Conservation (phyloP, 2,113 vertebrate genomes). For the Thunnus maccoyii region DNA sequence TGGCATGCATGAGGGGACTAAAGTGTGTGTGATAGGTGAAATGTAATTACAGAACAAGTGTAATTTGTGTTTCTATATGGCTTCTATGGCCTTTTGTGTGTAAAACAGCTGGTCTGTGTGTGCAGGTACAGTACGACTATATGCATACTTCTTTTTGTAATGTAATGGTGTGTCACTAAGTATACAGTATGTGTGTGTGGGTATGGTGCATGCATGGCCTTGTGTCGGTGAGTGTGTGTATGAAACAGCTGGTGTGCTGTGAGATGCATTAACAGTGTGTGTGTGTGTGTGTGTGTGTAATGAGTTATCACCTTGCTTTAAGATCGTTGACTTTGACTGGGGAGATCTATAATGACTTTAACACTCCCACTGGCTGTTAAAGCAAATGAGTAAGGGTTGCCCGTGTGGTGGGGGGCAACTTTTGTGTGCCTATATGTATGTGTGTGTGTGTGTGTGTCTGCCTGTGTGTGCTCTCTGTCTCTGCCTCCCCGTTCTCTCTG, state of each 20-base stretch:
- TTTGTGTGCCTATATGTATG: conserved; percentile 25
- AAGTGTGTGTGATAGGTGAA: conserved; percentile 5
- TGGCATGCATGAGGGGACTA: not conserved
- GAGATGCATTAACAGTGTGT: conserved; percentile 59
- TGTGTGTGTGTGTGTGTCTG: conserved; percentile 27
- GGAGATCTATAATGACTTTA: conserved; percentile 70
- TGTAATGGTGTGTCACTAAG: conserved; percentile 15
- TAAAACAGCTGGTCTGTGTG: conserved; percentile 10
- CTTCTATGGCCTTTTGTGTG: not conserved
- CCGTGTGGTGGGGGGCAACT: conserved; percentile 34
- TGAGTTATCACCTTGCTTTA: conserved; percentile 75
- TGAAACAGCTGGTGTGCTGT: conserved; percentile 62
- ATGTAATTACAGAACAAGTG: conserved; percentile 30
- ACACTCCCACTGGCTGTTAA: conserved; percentile 72
- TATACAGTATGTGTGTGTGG: not conserved
- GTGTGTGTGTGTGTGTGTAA: conserved; percentile 54
- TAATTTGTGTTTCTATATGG: conserved; percentile 9
- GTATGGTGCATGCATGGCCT: not conserved
- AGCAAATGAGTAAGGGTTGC: conserved; percentile 71
- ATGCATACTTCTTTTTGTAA: not conserved
- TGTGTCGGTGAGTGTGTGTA: conserved; percentile 1
- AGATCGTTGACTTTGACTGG: conserved; percentile 69
- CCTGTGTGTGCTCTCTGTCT: conserved; percentile 14
- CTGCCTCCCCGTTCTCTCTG: conserved; percentile 54
- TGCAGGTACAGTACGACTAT: not conserved